These are phyloP conservation scores for Tortrix viridana DNA, from an alignment of 2,888 invertebrate genomes.

Conservation along the genomic window DNA sequence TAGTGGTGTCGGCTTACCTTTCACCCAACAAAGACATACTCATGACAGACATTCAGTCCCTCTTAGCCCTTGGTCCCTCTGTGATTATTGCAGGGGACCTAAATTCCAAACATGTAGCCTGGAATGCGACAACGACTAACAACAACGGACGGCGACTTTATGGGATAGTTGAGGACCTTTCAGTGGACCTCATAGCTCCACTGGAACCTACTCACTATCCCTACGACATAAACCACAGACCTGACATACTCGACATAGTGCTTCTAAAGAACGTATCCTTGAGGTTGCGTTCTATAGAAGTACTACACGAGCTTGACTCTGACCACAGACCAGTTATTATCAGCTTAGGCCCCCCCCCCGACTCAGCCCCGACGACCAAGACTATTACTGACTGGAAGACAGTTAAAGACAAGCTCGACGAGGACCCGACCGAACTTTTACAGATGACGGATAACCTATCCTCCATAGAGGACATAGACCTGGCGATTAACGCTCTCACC, in stretches of 20 bases:
- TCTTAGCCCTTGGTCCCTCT: neutral
- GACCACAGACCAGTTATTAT: constrained; percentile 8
- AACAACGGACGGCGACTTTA: neutral
- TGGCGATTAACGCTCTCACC: too few relatives aligned
- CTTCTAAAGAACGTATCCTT: constrained; percentile 10
- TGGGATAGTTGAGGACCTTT: neutral
- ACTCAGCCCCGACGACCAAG: too few relatives aligned
- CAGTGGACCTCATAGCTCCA: neutral
- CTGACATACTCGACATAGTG: neutral
- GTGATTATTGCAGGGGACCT: constrained; percentile 48
- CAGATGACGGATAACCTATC: too few relatives aligned
- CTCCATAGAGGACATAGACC: too few relatives aligned
- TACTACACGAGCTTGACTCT: neutral
- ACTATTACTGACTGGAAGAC: too few relatives aligned
- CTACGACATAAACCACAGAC: too few relatives aligned
- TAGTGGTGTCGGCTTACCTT: neutral
- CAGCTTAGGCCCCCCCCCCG: neutral
- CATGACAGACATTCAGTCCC: neutral
- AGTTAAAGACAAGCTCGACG: too few relatives aligned
- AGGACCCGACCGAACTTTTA: too few relatives aligned
- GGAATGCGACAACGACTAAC: neutral
- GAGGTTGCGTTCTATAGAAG: constrained; percentile 3
- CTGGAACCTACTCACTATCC: neutral
- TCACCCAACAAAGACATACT: neutral
- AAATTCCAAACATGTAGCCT: constrained; percentile 82